Evolutionary conservation across 2,888 invertebrate genomes (phyloP).

Genomic region (Leptinotarsa rubiginosa): DNA sequence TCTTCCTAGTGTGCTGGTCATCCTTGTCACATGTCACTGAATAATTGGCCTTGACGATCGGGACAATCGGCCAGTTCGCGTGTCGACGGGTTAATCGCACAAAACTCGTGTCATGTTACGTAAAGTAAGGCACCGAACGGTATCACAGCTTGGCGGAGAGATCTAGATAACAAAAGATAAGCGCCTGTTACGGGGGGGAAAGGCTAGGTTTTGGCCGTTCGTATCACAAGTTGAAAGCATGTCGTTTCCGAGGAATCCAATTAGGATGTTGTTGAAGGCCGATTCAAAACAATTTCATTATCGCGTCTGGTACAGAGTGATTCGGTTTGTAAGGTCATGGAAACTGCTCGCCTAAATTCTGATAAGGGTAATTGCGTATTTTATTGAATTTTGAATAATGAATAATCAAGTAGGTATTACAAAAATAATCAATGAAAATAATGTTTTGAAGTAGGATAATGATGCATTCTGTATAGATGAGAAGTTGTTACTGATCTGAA

Average conservation of each 20-base stretch:
- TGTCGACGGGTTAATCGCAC: too few relatives aligned
- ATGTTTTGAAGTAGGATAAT: too few relatives aligned
- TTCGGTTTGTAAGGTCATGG: neutral
- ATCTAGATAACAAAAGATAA: conserved; percentile 34
- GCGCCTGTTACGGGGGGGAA: conserved; percentile 20
- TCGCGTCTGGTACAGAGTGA: neutral
- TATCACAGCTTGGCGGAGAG: neutral
- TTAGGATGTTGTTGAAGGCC: neutral
- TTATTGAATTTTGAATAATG: neutral
- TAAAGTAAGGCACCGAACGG: neutral
- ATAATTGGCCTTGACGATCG: neutral
- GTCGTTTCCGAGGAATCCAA: neutral
- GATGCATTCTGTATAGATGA: too few relatives aligned
- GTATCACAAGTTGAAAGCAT: conserved; percentile 28
- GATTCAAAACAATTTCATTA: conserved; percentile 9
- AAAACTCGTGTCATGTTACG: conserved; percentile 8
- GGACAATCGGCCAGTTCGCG: neutral
- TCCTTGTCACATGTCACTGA: conserved; percentile 22
- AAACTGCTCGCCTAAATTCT: neutral
- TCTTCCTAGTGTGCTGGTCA: conserved; percentile 59
- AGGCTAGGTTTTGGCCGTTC: conserved; percentile 25
- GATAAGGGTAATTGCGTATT: neutral
- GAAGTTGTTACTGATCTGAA: too few relatives aligned
- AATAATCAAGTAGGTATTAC: too few relatives aligned
- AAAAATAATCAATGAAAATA: too few relatives aligned